A percentile compares a stretch with the other conserved stretches of the same genome.
Evolutionary conservation across 2,113 vertebrate species (phyloP).

Genomic region (Oriolus oriolus): DNA sequence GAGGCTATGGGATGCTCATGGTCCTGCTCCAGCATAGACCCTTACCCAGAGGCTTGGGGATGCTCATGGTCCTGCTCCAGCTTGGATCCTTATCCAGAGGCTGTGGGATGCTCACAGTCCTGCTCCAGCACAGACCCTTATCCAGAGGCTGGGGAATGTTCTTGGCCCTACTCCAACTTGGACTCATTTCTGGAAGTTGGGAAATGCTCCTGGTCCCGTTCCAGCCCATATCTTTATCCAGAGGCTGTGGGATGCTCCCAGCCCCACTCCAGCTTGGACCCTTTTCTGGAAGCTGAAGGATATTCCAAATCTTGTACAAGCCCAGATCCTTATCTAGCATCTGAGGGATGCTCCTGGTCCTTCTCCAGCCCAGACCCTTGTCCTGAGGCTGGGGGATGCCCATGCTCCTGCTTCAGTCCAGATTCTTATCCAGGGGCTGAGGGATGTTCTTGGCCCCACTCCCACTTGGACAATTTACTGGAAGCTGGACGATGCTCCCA

Average conservation of each 20-base stretch:
- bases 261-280: background rate
- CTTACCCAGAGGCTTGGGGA: background rate
- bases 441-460: background rate
- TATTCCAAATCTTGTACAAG: background rate
- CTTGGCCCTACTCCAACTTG: rapidly evolving
- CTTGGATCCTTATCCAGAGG: background rate
- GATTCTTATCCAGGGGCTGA: background rate
- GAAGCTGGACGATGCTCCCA: background rate
- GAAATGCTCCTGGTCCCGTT: background rate
- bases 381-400: background rate
- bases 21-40: background rate
- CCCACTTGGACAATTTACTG: background rate
- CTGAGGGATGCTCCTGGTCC: background rate
- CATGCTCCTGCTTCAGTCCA: rapidly evolving
- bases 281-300: background rate
- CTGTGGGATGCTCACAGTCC: background rate
- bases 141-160: background rate
- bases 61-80: background rate
- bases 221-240: background rate
- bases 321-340: background rate
- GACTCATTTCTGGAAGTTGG: background rate
- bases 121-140: background rate
- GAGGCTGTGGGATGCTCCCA: background rate
- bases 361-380: background rate
- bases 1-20: background rate